Percentiles rank a stretch among this genome's conserved stretches.
Evolutionary conservation across 2,888 invertebrate genomes (phyloP).

Genomic region (Aporophyla nigra): DNA sequence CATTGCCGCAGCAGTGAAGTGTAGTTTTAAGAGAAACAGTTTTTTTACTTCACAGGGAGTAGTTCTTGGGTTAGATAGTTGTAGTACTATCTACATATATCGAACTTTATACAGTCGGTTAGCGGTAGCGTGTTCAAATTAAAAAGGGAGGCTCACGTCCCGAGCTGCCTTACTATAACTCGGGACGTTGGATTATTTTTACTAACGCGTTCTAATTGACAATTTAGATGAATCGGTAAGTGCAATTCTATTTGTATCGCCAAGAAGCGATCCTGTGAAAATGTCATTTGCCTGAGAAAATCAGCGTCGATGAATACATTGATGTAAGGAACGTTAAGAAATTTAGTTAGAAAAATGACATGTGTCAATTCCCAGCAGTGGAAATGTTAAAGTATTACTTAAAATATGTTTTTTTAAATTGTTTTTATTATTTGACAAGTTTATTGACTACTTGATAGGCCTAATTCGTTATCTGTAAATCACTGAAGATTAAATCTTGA

Average conservation of each 20-base stretch:
- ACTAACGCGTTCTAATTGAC: background rate
- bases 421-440: slow-evolving; percentile 23
- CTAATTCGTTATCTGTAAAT: slow-evolving; percentile 38
- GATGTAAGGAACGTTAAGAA: background rate
- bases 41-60: slow-evolving; percentile 54
- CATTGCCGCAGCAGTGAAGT: slow-evolving; percentile 83
- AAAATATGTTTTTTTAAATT: slow-evolving; percentile 21
- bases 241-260: background rate
- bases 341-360: slow-evolving; percentile 10
- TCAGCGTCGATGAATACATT: background rate
- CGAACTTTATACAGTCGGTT: slow-evolving; percentile 10
- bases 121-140: background rate
- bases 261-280: background rate
- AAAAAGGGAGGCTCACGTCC: background rate
- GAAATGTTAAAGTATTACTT: slow-evolving; percentile 56
- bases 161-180: background rate
- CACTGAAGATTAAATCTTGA: slow-evolving; percentile 38
- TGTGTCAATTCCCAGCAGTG: slow-evolving; percentile 43
- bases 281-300: background rate
- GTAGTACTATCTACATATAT: background rate
- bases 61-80: background rate
- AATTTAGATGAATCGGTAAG: background rate
- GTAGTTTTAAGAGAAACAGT: slow-evolving; percentile 53
- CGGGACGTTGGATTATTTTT: background rate
- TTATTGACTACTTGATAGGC: slow-evolving; percentile 40